A percentile compares a stretch with the other conserved stretches of the same genome.
These are phyloP conservation scores for Hyperoplus immaculatus DNA, from an alignment of 2,797 vertebrate species.

Conservation along the genomic window DNA sequence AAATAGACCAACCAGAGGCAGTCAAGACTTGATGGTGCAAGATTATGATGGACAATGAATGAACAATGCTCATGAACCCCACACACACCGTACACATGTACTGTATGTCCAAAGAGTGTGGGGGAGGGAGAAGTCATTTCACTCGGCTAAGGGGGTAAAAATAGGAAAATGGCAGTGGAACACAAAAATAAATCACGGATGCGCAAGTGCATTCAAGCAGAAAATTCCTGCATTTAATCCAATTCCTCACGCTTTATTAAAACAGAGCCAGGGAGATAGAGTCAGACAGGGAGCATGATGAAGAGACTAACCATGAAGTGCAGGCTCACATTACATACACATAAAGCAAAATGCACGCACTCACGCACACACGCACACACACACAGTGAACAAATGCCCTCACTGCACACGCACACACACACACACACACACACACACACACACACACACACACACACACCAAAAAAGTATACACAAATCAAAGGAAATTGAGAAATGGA, in stretches of 20 bases:
- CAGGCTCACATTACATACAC: slow-evolving; percentile 39
- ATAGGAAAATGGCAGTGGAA: slow-evolving; percentile 52
- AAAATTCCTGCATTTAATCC: slow-evolving; percentile 83
- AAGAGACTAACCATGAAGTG: slow-evolving; percentile 51
- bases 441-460: slow-evolving; percentile 2
- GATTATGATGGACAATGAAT: not conserved
- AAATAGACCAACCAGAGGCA: not conserved
- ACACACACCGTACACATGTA: slow-evolving; percentile 10
- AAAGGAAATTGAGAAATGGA: slow-evolving; percentile 48
- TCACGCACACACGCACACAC: slow-evolving; percentile 1
- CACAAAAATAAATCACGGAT: slow-evolving; percentile 78
- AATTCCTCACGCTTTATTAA: slow-evolving; percentile 80
- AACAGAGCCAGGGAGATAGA: slow-evolving; percentile 64
- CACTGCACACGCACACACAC: not conserved
- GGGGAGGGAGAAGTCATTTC: slow-evolving; percentile 39
- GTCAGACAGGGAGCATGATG: slow-evolving; percentile 55
- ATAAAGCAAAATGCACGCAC: no score
- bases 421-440: slow-evolving; percentile 23
- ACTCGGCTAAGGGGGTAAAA: slow-evolving; percentile 19
- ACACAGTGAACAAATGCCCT: not conserved
- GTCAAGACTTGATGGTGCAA: not conserved
- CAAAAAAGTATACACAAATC: slow-evolving; percentile 37
- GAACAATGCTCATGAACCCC: not conserved
- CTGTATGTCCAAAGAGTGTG: slow-evolving; percentile 32
- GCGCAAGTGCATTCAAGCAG: slow-evolving; percentile 73